phyloP scores from a whole-genome alignment of 2,888 invertebrate genomes.

The Hypomecis punctinalis region DNA sequence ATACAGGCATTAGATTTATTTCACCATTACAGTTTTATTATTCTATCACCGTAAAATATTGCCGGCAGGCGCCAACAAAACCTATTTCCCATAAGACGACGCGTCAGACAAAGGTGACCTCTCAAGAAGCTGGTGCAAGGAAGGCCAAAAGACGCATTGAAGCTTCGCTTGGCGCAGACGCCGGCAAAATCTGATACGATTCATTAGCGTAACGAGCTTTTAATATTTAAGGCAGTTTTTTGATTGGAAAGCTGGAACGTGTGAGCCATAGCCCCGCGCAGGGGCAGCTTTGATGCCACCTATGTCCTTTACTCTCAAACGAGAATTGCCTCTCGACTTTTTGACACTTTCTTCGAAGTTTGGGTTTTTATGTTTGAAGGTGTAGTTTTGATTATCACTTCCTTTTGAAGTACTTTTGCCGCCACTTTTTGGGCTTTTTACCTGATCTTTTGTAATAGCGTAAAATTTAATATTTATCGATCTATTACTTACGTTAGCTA shows the following conservation, averaged over 20 bases:
- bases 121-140: constrained; percentile 63
- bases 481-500: too few species aligned
- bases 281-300: constrained; percentile 56
- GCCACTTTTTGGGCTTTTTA: not conserved
- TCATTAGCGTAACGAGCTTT: constrained; percentile 84
- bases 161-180: constrained; percentile 60
- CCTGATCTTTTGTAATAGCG: too few species aligned
- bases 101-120: constrained; percentile 59
- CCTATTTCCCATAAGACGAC: constrained; percentile 44
- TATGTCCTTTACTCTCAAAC: constrained; percentile 55
- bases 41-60: constrained; percentile 20
- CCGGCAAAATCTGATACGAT: constrained; percentile 83
- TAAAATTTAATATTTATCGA: too few species aligned
- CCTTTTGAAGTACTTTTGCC: too few species aligned
- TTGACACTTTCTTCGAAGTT: constrained; percentile 55
- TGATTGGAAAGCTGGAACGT: constrained; percentile 78
- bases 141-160: constrained; percentile 72
- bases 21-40: constrained; percentile 3
- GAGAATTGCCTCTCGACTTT: constrained; percentile 55
- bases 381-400: constrained; percentile 1
- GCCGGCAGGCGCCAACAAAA: constrained; percentile 38
- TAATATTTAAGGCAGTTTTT: constrained; percentile 79
- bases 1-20: not conserved
- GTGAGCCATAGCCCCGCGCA: constrained; percentile 66
- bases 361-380: constrained; percentile 1